phyloP scores from a whole-genome alignment of 2,113 vertebrate genomes.

The Calonectris borealis region DNA sequence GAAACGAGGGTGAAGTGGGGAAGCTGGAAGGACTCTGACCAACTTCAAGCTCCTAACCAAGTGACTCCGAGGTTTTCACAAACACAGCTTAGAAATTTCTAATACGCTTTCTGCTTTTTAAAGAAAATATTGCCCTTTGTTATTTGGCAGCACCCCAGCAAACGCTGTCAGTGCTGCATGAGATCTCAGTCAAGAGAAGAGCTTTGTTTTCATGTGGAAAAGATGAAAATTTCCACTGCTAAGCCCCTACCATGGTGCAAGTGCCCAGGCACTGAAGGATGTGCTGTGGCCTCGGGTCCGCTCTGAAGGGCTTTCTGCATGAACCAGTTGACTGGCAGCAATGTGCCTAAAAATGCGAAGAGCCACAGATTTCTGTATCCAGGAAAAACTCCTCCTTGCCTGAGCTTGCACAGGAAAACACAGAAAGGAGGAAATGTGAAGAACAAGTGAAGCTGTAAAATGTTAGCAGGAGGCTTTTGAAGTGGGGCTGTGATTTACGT shows the following conservation, averaged over 20 bases:
- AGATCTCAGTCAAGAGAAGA: background rate
- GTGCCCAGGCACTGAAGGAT: background rate
- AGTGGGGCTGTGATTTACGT: background rate
- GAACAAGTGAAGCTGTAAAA: background rate
- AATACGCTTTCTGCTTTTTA: background rate
- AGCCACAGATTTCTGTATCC: background rate
- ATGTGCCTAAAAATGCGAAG: background rate
- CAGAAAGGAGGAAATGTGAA: background rate
- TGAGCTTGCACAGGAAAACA: background rate
- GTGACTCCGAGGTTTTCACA: background rate
- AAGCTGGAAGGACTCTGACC: background rate
- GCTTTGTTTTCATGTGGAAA: conserved; percentile 16
- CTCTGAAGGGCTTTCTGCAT: background rate
- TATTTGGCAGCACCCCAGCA: background rate
- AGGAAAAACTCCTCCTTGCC: background rate
- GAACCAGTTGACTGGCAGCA: background rate
- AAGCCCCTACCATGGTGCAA: background rate
- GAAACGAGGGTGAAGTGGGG: background rate
- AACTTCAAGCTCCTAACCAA: background rate
- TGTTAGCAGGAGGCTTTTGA: background rate
- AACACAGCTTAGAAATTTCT: background rate
- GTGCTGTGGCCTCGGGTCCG: accelerated
- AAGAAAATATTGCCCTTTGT: background rate
- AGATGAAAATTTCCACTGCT: background rate
- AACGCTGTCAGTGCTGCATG: background rate